Evolutionary conservation across 2,113 vertebrate species (phyloP).

Genomic region (Aleadryas rufinucha): DNA sequence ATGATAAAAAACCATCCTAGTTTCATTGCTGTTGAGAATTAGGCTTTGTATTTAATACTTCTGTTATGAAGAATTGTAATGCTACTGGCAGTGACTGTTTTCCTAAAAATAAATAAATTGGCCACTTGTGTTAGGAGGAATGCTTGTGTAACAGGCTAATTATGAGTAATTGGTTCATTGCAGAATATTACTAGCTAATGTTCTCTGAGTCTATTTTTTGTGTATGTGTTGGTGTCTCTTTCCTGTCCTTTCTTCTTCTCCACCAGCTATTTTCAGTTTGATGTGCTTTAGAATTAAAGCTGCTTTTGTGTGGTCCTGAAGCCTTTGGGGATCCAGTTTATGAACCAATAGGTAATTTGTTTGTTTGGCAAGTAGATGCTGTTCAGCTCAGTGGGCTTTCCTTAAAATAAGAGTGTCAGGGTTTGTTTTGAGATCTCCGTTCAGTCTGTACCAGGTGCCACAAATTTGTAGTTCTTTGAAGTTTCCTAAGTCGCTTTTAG

Average conservation of each 20-base stretch:
- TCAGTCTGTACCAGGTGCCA: not conserved
- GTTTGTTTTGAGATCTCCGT: not conserved
- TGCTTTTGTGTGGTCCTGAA: not conserved
- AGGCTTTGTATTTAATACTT: conserved; percentile 11
- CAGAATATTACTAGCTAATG: not conserved
- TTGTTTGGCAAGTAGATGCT: not conserved
- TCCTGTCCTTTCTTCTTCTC: not conserved
- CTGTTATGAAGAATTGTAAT: not conserved
- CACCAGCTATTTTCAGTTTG: not conserved
- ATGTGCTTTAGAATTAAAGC: not conserved
- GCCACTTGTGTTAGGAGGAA: not conserved
- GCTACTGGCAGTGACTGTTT: not conserved
- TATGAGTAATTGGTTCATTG: not conserved
- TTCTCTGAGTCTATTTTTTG: not conserved
- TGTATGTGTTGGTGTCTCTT: not conserved
- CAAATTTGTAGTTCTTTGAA: not conserved
- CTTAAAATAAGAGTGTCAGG: not conserved
- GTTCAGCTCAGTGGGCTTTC: not conserved
- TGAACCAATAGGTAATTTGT: not conserved
- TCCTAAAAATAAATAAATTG: not conserved
- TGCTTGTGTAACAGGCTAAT: not conserved
- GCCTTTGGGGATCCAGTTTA: not conserved
- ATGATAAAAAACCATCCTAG: not conserved
- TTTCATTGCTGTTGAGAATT: conserved; percentile 35
- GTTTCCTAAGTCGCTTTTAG: accelerated